These are phyloP conservation scores for Arbacia lixula DNA, from an alignment of 53 echinoderm and acorn worm species.

Conservation along the genomic window DNA sequence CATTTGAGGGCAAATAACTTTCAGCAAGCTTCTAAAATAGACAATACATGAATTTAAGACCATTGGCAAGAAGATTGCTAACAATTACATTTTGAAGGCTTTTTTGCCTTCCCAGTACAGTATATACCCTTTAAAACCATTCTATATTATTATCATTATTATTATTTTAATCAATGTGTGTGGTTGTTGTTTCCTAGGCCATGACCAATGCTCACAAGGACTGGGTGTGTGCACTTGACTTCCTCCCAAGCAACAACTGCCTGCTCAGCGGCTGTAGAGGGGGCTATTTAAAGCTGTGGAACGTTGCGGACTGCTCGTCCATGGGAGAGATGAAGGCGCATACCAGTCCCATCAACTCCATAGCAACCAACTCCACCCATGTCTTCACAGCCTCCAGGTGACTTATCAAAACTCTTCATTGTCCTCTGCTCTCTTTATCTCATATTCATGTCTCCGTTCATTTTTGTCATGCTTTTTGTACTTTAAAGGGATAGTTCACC, in stretches of 20 bases:
- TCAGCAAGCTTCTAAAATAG: no score
- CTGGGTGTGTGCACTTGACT: slow-evolving; percentile 96
- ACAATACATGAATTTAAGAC: no score
- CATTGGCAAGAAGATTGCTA: no score
- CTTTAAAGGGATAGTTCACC: no score
- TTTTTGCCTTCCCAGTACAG: no score
- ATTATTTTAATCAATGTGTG: no score
- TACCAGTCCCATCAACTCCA: slow-evolving; percentile 97
- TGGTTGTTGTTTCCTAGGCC: no score
- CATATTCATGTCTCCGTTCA: not conserved
- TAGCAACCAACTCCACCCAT: slow-evolving; percentile 90
- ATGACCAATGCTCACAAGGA: slow-evolving; percentile 96
- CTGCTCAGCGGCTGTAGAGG: slow-evolving; percentile 93
- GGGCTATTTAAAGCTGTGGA: slow-evolving; percentile 93
- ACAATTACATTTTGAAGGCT: no score
- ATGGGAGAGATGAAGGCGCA: slow-evolving; percentile 98
- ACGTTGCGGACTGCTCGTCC: slow-evolving; percentile 72
- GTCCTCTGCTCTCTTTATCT: not conserved
- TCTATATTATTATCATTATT: no score
- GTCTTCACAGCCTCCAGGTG: slow-evolving; percentile 99
- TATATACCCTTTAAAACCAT: no score
- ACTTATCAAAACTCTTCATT: slow-evolving; percentile 20
- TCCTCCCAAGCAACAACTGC: slow-evolving; percentile 86
- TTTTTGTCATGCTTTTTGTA: no score
- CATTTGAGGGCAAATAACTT: no score